Percentiles rank a stretch among this genome's conserved stretches.
Evolutionary conservation across 2,113 vertebrate species (phyloP).

Genomic region (Zosterops hypoxanthus): DNA sequence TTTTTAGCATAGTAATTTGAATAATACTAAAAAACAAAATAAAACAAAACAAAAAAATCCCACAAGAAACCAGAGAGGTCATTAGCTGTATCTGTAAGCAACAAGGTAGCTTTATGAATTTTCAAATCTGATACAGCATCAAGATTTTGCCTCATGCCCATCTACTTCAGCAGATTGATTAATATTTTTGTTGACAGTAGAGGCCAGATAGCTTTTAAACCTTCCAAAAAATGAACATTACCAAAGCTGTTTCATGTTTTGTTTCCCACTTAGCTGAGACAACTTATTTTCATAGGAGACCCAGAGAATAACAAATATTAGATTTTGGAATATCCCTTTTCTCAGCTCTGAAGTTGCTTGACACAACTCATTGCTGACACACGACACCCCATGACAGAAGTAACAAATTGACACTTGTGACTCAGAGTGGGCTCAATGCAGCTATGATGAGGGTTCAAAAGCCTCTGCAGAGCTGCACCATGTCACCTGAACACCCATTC

Average conservation of each 20-base stretch:
- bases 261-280: neutral
- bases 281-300: neutral
- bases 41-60: neutral
- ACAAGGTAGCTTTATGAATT: neutral
- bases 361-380: neutral
- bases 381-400: neutral
- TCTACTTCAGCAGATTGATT: neutral
- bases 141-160: neutral
- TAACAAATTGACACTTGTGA: neutral
- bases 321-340: neutral
- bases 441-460: fast-evolving
- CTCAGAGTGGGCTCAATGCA: neutral
- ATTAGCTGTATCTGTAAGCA: neutral
- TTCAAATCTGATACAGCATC: neutral
- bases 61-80: neutral
- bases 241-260: neutral
- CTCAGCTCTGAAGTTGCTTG: neutral
- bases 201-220: neutral
- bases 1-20: neutral
- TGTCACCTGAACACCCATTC: neutral
- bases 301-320: neutral
- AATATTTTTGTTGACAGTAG: neutral
- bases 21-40: neutral
- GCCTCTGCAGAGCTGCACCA: neutral
- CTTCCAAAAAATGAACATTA: neutral